Conservation (phyloP, 2,888 invertebrate genomes). For the Muscina levida region DNA sequence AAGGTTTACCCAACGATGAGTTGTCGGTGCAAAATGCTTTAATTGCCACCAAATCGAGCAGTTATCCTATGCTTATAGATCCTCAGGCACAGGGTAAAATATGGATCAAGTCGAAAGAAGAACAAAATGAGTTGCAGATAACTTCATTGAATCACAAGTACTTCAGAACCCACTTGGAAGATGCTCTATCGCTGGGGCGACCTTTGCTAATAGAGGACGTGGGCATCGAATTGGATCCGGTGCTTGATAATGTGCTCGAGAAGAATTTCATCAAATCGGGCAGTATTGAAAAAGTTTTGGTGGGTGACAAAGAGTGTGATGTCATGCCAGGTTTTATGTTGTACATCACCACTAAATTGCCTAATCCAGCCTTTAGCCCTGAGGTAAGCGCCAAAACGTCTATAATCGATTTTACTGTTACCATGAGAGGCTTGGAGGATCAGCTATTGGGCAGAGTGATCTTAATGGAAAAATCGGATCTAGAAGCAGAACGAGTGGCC, state of each 20-base stretch:
- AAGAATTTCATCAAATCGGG: slow-evolving; percentile 99
- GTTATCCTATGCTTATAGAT: slow-evolving; percentile 95
- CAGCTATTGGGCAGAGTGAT: slow-evolving; percentile 96
- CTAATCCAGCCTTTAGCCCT: slow-evolving; percentile 97
- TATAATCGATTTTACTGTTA: slow-evolving; percentile 98
- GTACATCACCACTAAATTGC: slow-evolving; percentile 97
- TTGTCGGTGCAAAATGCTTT: slow-evolving; percentile 97
- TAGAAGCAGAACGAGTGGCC: slow-evolving; percentile 95
- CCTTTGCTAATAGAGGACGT: slow-evolving; percentile 97
- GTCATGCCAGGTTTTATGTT: slow-evolving; percentile 97
- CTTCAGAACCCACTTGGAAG: slow-evolving; percentile 94
- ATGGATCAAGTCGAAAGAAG: slow-evolving; percentile 98
- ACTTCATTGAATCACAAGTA: slow-evolving; percentile 98
- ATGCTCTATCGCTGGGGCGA: slow-evolving; percentile 90
- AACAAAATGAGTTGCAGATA: slow-evolving; percentile 93
- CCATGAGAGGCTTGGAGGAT: slow-evolving; percentile 97
- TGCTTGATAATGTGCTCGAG: slow-evolving; percentile 96
- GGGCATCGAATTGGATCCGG: slow-evolving; percentile 96
- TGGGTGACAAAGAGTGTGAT: slow-evolving; percentile 98
- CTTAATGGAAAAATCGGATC: slow-evolving; percentile 96
- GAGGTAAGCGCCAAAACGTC: slow-evolving; percentile 98
- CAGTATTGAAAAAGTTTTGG: slow-evolving; percentile 95
- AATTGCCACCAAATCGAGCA: slow-evolving; percentile 96
- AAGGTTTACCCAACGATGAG: slow-evolving; percentile 97
- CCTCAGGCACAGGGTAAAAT: slow-evolving; percentile 98